Percentiles rank a stretch among this genome's conserved stretches.
phyloP scores from a whole-genome alignment of 2,113 vertebrate genomes.

The Pseudopipra pipra region DNA sequence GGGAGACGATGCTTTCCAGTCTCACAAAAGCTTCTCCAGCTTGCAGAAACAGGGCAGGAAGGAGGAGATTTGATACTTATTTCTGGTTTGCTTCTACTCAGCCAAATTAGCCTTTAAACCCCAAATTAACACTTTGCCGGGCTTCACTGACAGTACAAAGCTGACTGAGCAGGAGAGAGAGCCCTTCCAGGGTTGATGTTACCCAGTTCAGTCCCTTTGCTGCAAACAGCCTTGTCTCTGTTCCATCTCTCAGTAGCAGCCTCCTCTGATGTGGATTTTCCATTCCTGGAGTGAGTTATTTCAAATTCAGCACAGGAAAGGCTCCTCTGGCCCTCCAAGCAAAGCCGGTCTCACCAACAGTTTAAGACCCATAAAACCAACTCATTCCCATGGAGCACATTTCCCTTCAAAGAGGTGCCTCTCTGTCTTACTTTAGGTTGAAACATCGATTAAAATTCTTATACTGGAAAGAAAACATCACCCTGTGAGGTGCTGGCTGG shows the following conservation, averaged over 20 bases:
- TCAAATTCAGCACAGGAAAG: neutral
- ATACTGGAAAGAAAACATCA: constrained; percentile 15
- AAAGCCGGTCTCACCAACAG: neutral
- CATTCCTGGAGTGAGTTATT: neutral
- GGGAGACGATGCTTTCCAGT: neutral
- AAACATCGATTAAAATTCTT: constrained; percentile 1
- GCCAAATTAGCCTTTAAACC: neutral
- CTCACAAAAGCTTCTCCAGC: neutral
- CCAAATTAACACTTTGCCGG: neutral
- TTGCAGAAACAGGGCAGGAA: neutral
- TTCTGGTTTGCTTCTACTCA: neutral
- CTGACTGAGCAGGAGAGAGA: neutral
- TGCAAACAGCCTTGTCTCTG: neutral
- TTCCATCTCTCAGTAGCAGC: neutral
- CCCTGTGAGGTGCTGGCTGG: neutral
- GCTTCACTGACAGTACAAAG: neutral
- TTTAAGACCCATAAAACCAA: neutral
- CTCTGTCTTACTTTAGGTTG: neutral
- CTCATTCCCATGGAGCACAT: neutral
- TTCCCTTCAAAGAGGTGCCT: neutral
- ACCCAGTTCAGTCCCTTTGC: neutral
- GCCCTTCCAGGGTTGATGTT: neutral
- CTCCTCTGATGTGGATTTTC: constrained; percentile 27
- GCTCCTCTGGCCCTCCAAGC: neutral
- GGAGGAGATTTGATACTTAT: neutral